Evolutionary conservation across 1,140 invertebrate species (phyloP), one percentile per base, ranked within the genome.

Genomic region (Galleria mellonella): DNA sequence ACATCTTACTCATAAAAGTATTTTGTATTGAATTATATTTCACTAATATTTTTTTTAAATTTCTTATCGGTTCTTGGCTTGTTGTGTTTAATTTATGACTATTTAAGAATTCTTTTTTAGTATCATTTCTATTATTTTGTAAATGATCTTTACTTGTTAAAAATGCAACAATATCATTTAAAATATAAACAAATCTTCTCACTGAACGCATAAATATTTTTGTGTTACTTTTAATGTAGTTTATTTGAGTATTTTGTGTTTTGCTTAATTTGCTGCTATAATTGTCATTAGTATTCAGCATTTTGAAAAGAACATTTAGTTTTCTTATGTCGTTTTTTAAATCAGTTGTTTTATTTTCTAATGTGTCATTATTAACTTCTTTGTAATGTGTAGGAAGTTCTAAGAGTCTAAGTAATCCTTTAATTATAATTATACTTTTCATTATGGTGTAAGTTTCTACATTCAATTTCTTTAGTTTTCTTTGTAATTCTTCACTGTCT

Each of bases 21-120:
- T 73, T 81, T 38, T 81, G 76, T 12, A 76, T 15, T 12, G 71
- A 42, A 55, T 74, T 74, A 43, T 75, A 78, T 27, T 55, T 63
- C 9, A 56, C 13, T 7, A 83, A 35, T 1, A 81, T 39, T 28
- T 51, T 49, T 46, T 63, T 77, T 27, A 83, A 43, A 27, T 57
- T 66, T 32, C 9, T 29, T 44, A 6, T 36, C n/a, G 40, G 38
- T 47, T 33, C 37, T 51, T 37, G 35, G 32, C 58, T 44, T 28
- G 9, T 47, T 50, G 27, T 41, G 36, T 14, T 48, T 14, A 36
- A 40, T 47, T 38, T 51, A 23, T 23, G 2, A 23, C 2, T 23
- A 23, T 3, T 23, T 23, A 6, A 23, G 2, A 23, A 3, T 23
- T 23, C 6, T 3, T 23, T 2, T 23, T 6, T 6, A 3, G 2